Percentiles rank a stretch among this genome's conserved stretches.
Evolutionary conservation across 2,797 vertebrate species (phyloP).

Genomic region (Danio choprae): DNA sequence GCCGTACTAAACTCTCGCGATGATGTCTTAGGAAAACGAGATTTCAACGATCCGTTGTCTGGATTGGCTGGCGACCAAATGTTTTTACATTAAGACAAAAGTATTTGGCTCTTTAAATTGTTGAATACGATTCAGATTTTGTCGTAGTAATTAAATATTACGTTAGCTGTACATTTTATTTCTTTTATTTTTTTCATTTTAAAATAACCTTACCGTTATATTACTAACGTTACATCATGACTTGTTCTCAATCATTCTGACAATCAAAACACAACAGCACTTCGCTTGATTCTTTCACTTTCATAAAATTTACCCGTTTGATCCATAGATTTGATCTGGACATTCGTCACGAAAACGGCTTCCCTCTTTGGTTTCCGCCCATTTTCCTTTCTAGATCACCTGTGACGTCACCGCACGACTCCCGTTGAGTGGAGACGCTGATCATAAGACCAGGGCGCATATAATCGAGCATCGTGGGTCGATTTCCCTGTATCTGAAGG

Average conservation of each 20-base stretch:
- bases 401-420: conserved; percentile 45
- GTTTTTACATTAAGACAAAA: not conserved
- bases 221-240: not conserved
- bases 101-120: not conserved
- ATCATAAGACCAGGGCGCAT: not conserved
- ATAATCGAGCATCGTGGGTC: not conserved
- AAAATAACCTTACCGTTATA: not conserved
- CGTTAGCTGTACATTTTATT: not conserved
- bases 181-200: not conserved
- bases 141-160: not conserved
- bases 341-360: not conserved
- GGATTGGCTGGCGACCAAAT: conserved; percentile 25
- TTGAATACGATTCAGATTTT: not conserved
- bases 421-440: conserved; percentile 18
- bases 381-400: not conserved
- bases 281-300: not conserved
- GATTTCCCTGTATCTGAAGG: not conserved
- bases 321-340: not conserved
- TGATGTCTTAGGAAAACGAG: conserved; percentile 32
- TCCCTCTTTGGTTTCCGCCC: conserved; percentile 32
- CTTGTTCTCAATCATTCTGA: not conserved
- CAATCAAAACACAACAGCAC: not conserved
- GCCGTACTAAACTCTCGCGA: conserved; percentile 51
- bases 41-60: conserved; percentile 16
- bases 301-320: not conserved